These are phyloP conservation scores for Acronicta leporina DNA, from an alignment of 2,888 invertebrate species.

Conservation along the genomic window DNA sequence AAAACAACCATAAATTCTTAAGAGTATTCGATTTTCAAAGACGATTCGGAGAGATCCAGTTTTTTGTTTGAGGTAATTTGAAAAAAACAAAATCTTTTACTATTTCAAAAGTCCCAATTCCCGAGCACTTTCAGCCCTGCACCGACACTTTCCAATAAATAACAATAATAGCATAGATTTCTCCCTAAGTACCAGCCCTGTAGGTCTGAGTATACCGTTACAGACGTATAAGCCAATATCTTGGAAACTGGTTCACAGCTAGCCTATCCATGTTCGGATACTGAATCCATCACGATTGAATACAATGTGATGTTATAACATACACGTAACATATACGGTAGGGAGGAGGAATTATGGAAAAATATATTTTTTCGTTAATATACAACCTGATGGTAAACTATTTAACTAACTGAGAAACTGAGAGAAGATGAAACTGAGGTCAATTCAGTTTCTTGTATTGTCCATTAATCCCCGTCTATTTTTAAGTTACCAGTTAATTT, in stretches of 20 bases:
- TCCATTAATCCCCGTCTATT: no score
- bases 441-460: no score
- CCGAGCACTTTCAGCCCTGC: no score
- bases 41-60: no score
- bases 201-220: slow-evolving; percentile 44
- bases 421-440: no score
- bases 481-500: no score
- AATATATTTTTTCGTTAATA: neutral
- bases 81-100: neutral
- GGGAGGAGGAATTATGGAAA: neutral
- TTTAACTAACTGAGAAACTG: no score
- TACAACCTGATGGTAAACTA: no score
- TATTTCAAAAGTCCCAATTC: no score
- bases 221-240: slow-evolving; percentile 70
- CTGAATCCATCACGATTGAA: slow-evolving; percentile 58
- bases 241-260: slow-evolving; percentile 77
- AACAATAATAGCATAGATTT: neutral
- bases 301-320: slow-evolving; percentile 52
- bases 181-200: slow-evolving; percentile 33
- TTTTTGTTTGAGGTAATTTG: no score
- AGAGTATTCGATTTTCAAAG: no score
- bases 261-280: slow-evolving; percentile 75
- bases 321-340: slow-evolving; percentile 21
- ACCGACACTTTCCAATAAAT: neutral
- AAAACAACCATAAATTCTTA: no score